Evolutionary conservation across 2,888 invertebrate species (phyloP).

Genomic region (Hartigia nigra): DNA sequence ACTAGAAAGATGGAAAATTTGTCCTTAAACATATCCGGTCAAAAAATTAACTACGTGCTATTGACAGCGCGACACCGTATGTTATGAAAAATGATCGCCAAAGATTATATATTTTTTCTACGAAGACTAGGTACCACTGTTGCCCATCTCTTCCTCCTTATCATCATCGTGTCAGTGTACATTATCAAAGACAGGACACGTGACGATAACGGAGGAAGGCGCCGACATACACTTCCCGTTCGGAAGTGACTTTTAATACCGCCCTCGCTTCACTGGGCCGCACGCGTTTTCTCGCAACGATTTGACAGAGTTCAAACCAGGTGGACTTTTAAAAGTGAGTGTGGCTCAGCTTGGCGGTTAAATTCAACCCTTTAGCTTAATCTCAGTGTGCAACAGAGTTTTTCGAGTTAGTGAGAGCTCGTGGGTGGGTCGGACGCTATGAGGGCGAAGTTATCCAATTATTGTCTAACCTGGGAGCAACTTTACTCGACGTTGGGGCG

Average conservation of each 20-base stretch:
- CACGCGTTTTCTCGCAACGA: neutral
- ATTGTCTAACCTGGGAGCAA: constrained; percentile 66
- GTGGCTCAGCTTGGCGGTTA: constrained; percentile 35
- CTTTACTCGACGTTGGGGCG: constrained; percentile 50
- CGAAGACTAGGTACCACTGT: neutral
- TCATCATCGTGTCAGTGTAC: neutral
- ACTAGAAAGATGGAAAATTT: neutral
- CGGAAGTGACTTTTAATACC: neutral
- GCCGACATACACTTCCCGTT: neutral
- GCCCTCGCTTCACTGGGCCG: neutral
- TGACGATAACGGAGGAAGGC: neutral
- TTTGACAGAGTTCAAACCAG: constrained; percentile 9
- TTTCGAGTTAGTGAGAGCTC: constrained; percentile 38
- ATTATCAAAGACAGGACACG: neutral
- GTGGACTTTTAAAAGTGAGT: constrained; percentile 25
- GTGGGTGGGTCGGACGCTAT: constrained; percentile 45
- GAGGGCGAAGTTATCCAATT: constrained; percentile 66
- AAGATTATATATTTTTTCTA: neutral
- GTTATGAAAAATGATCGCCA: neutral
- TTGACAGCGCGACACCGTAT: neutral
- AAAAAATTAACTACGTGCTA: neutral
- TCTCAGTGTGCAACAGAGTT: constrained; percentile 57
- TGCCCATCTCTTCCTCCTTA: neutral
- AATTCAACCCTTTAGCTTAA: constrained; percentile 54
- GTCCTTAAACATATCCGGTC: neutral